These are phyloP conservation scores for Rotaria macrura DNA, from an alignment of 2,888 invertebrate species.

Conservation along the genomic window DNA sequence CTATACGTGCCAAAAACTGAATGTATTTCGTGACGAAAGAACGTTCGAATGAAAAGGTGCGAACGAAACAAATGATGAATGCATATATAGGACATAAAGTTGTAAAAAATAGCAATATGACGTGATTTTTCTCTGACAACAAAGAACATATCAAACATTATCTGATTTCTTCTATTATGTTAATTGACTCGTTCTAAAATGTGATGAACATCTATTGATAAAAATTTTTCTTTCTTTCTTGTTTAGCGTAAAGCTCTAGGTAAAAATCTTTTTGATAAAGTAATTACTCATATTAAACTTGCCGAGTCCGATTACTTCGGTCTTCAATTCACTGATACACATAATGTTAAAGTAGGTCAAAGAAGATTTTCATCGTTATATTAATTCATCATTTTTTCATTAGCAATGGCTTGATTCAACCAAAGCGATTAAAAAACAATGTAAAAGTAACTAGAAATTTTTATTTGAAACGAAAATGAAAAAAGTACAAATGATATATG, in stretches of 20 bases:
- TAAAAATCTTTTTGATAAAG: slow-evolving; percentile 84
- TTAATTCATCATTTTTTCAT: neutral
- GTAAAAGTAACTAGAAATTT: slow-evolving; percentile 58
- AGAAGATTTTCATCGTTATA: neutral
- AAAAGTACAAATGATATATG: neutral
- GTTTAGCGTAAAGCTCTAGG: slow-evolving; percentile 65
- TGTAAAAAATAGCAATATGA: neutral
- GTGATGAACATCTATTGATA: no score
- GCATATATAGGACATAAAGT: neutral
- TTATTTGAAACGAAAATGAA: neutral
- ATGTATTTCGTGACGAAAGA: neutral
- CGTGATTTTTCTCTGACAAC: neutral
- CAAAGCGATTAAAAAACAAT: slow-evolving; percentile 92
- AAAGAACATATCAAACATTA: no score
- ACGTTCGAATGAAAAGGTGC: no score
- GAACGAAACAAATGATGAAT: no score
- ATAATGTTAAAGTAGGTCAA: slow-evolving; percentile 67
- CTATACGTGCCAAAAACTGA: neutral
- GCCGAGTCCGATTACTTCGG: slow-evolving; percentile 99
- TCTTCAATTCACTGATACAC: slow-evolving; percentile 87
- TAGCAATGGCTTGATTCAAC: slow-evolving; percentile 92
- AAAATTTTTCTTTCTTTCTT: no score
- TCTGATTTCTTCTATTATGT: no score
- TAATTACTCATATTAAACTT: slow-evolving; percentile 87
- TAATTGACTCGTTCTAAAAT: no score